Percentiles rank a stretch among this genome's conserved stretches.
Evolutionary conservation across 2,797 vertebrate species (phyloP).

Genomic region (Syndactyla subalaris): DNA sequence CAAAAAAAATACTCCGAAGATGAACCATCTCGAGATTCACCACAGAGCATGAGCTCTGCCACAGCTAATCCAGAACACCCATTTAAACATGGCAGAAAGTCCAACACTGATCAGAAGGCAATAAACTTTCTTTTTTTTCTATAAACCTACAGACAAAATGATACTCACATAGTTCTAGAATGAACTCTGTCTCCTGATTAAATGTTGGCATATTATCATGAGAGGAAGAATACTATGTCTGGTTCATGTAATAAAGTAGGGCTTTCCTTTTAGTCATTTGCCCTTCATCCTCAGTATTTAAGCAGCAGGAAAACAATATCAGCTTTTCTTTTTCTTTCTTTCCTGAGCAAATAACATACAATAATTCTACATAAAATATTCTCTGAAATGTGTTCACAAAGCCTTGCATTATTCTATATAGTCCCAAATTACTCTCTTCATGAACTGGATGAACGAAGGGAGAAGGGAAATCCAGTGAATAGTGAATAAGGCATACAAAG

Average conservation of each 20-base stretch:
- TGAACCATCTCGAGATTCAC: not conserved
- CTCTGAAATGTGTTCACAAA: conserved; percentile 14
- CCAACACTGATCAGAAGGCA: not conserved
- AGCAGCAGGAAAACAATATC: not conserved
- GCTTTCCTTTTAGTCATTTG: not conserved
- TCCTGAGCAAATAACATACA: not conserved
- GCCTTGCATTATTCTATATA: not conserved
- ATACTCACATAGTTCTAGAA: fast-evolving
- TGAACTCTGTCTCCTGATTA: not conserved
- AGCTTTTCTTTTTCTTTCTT: not conserved
- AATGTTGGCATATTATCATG: not conserved
- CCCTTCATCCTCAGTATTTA: not conserved
- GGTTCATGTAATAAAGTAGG: not conserved
- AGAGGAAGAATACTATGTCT: not conserved
- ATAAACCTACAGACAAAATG: not conserved
- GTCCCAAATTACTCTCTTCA: conserved; percentile 26
- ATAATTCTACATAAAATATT: not conserved
- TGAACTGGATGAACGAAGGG: not conserved
- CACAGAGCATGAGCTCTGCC: not conserved
- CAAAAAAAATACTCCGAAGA: not conserved
- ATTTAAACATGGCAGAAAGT: not conserved
- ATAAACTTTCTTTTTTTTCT: not conserved
- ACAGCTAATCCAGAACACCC: not conserved
- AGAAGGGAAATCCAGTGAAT: not conserved
- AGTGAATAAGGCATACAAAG: conserved; percentile 17